Conservation (phyloP, 1,140 invertebrate genomes). For the Nymphalis io region DNA sequence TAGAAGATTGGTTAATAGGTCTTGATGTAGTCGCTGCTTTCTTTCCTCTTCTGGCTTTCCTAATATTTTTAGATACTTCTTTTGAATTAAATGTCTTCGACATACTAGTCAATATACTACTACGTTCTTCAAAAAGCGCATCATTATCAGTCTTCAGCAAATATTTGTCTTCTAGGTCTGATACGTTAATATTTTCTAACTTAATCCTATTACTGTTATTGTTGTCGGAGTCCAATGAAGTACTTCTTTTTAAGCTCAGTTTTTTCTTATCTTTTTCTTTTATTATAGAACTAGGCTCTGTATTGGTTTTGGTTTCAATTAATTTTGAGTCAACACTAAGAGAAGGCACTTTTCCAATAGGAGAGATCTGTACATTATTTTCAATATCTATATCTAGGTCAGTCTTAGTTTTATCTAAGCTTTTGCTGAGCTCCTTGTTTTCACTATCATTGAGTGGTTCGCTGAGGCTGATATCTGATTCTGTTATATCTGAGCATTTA, state of each 20-base stretch:
- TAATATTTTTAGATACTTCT: slow-evolving; percentile 74
- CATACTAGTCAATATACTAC: slow-evolving; percentile 78
- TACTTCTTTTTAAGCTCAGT: slow-evolving; percentile 78
- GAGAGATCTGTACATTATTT: slow-evolving; percentile 78
- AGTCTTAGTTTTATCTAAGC: slow-evolving; percentile 78
- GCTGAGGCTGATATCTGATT: slow-evolving; percentile 83
- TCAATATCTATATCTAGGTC: slow-evolving; percentile 78
- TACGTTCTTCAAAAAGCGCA: slow-evolving; percentile 74
- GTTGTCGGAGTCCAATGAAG: slow-evolving; percentile 78
- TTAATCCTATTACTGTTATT: slow-evolving; percentile 80
- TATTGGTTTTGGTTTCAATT: slow-evolving; percentile 62
- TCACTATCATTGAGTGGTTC: slow-evolving; percentile 79
- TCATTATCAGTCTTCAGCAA: slow-evolving; percentile 75
- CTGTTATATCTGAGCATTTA: slow-evolving; percentile 82
- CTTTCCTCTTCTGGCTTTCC: slow-evolving; percentile 67
- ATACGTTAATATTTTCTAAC: slow-evolving; percentile 73
- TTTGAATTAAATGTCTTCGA: slow-evolving; percentile 77
- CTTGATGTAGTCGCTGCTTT: slow-evolving; percentile 57
- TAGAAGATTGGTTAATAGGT: slow-evolving; percentile 37
- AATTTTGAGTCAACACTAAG: slow-evolving; percentile 70
- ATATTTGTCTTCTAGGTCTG: slow-evolving; percentile 72
- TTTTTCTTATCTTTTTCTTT: slow-evolving; percentile 70
- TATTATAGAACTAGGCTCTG: slow-evolving; percentile 62
- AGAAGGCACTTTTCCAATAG: slow-evolving; percentile 79
- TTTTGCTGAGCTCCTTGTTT: slow-evolving; percentile 75